These are phyloP conservation scores for Linyphia triangularis DNA, from an alignment of 2,888 invertebrate genomes.

Conservation along the genomic window DNA sequence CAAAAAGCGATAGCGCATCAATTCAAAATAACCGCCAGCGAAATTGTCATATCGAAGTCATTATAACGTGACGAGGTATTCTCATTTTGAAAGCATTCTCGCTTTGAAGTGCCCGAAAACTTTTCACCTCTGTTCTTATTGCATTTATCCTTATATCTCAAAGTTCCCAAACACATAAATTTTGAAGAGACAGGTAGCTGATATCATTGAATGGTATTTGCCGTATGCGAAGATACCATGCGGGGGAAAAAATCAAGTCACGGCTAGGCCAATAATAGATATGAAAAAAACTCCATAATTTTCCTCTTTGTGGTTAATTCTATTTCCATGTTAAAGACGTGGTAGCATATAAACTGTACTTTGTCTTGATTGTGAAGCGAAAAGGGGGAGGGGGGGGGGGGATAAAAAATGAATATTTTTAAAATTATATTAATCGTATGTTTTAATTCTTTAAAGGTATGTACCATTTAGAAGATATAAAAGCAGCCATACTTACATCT, in stretches of 20 bases:
- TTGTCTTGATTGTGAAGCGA: no score
- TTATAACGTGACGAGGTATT: slow-evolving; percentile 14
- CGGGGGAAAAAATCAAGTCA: not conserved
- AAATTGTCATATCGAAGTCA: slow-evolving; percentile 7
- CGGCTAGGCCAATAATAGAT: no score
- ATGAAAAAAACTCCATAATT: no score
- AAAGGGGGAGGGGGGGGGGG: no score
- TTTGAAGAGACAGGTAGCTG: slow-evolving; percentile 43
- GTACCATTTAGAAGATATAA: no score
- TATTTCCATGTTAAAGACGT: no score
- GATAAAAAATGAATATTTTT: no score
- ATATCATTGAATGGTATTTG: slow-evolving; percentile 17
- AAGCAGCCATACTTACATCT: no score
- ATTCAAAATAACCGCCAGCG: not conserved
- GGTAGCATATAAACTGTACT: no score
- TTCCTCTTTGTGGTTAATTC: no score
- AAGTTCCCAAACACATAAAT: slow-evolving; percentile 52
- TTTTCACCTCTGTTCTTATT: slow-evolving; percentile 46
- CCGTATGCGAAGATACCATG: not conserved
- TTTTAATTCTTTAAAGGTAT: no score
- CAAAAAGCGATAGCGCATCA: not conserved
- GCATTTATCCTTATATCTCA: slow-evolving; percentile 44
- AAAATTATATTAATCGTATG: no score
- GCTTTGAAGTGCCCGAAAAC: slow-evolving; percentile 45
- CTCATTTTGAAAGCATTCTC: not conserved